Conservation (phyloP, 2,888 invertebrate genomes). For the Archaeoteleia sp. region DNA sequence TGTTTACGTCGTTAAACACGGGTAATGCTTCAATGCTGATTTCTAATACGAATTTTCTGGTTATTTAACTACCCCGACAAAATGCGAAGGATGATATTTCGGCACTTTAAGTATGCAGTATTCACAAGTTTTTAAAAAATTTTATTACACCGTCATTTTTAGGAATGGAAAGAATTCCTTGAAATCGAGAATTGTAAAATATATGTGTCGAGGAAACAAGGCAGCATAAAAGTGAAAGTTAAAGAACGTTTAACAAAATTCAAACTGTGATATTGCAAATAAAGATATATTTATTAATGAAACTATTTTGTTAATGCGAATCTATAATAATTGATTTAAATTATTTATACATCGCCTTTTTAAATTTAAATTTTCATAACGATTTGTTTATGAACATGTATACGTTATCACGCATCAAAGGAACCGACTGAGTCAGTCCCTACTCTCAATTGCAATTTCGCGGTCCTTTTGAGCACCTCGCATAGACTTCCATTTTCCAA, state of each 20-base stretch:
- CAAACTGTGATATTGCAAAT: neutral
- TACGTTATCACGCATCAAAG: too few relatives aligned
- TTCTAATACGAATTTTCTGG: conserved; percentile 37
- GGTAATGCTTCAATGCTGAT: conserved; percentile 39
- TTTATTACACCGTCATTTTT: conserved; percentile 43
- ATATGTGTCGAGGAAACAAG: conserved; percentile 1
- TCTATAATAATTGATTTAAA: too few relatives aligned
- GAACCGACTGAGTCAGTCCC: conserved; percentile 51
- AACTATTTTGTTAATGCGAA: conserved; percentile 11
- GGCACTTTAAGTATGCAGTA: conserved; percentile 32
- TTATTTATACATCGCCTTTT: too few relatives aligned
- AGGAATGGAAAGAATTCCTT: conserved; percentile 27
- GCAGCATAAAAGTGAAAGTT: neutral
- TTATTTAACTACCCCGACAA: conserved; percentile 31
- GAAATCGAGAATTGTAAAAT: conserved; percentile 16
- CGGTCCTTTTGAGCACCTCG: conserved; percentile 55
- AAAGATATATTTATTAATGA: neutral
- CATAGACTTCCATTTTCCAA: conserved; percentile 56
- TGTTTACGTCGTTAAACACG: conserved; percentile 11
- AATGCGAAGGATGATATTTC: conserved; percentile 22
- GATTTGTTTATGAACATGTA: too few relatives aligned
- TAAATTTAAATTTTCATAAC: too few relatives aligned
- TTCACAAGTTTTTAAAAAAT: conserved; percentile 5
- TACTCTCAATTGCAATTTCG: conserved; percentile 59
- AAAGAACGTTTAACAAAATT: neutral